Evolutionary conservation across 1,140 invertebrate genomes (phyloP).

Genomic region (Ceratoteleas bidentatus): DNA sequence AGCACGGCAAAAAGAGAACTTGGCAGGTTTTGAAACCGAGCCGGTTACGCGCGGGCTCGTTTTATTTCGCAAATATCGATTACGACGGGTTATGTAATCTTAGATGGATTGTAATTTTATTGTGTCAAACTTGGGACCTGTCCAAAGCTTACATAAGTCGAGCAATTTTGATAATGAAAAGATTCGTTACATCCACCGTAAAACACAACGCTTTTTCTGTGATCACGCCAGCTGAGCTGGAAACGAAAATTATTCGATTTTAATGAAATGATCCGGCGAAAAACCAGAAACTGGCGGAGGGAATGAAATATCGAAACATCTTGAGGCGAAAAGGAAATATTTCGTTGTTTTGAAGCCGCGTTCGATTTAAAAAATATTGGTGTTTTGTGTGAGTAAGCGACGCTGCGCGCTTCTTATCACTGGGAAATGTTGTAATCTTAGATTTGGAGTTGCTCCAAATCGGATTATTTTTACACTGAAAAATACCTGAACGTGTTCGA

Average conservation of each 20-base stretch:
- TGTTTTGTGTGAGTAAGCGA: slow-evolving; percentile 14
- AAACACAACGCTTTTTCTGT: background rate
- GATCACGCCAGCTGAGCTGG: too few species aligned
- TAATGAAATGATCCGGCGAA: background rate
- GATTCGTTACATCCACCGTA: background rate
- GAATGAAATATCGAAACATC: background rate
- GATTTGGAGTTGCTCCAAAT: slow-evolving; percentile 28
- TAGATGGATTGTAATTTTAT: background rate
- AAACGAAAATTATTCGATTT: too few species aligned
- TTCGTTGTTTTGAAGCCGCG: background rate
- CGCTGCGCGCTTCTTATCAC: slow-evolving; percentile 8
- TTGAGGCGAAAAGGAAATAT: background rate
- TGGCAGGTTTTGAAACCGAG: background rate
- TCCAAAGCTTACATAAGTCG: background rate
- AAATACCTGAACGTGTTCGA: slow-evolving; percentile 10
- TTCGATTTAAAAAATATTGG: slow-evolving; percentile 5
- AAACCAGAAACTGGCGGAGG: background rate
- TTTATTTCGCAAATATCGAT: background rate
- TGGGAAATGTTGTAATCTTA: slow-evolving; percentile 19
- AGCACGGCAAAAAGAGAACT: background rate
- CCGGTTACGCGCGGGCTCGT: background rate
- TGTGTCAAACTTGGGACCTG: background rate
- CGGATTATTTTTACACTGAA: slow-evolving; percentile 26
- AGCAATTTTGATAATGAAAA: background rate
- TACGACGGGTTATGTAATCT: background rate